Conservation (phyloP, 2,113 vertebrate species). For the Platysternon megacephalum region DNA sequence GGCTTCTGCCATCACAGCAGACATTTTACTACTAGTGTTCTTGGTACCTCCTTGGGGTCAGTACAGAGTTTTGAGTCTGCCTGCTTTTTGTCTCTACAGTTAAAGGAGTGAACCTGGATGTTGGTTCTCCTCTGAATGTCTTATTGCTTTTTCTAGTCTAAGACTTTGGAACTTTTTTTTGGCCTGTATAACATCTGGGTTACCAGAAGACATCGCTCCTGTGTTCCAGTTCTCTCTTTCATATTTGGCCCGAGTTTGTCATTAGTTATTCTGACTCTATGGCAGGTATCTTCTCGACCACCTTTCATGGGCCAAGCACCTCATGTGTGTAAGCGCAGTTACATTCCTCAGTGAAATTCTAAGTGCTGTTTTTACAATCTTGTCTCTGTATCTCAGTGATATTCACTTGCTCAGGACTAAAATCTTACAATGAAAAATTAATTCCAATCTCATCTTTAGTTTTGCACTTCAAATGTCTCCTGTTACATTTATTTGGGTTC, state of each 20-base stretch:
- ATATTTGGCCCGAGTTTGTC: not conserved
- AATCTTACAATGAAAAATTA: not conserved
- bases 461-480: not conserved
- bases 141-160: not conserved
- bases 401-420: not conserved
- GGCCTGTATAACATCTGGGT: not conserved
- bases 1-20: not conserved
- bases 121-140: not conserved
- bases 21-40: not conserved
- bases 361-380: not conserved
- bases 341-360: not conserved
- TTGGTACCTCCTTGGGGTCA: not conserved
- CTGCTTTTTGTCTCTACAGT: not conserved
- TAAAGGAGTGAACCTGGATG: not conserved
- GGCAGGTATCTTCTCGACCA: too few relatives aligned
- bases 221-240: not conserved
- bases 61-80: not conserved
- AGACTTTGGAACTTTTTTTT: not conserved
- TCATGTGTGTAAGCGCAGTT: not conserved
- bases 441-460: not conserved
- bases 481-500: not conserved
- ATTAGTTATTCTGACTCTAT: not conserved
- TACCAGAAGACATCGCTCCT: not conserved
- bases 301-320: not conserved
- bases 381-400: not conserved